These are phyloP conservation scores for Babyrousa celebensis DNA, from an alignment of 2,797 vertebrate species.

Conservation along the genomic window DNA sequence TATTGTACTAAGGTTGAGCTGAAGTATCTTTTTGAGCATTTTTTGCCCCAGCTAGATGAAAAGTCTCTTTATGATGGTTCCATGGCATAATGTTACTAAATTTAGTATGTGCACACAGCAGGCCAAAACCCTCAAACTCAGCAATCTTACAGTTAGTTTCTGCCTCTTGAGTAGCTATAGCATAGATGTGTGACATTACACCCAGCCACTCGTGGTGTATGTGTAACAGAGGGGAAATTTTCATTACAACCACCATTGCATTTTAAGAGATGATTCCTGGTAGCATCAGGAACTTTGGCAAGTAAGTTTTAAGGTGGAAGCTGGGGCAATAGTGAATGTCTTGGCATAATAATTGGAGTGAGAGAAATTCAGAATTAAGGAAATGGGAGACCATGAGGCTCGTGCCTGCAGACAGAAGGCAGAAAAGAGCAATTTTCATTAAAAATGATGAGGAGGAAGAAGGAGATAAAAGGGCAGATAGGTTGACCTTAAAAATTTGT, in stretches of 20 bases:
- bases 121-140: constrained; percentile 55
- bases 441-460: not conserved
- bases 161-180: constrained; percentile 50
- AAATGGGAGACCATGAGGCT: not conserved
- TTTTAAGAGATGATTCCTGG: constrained; percentile 53
- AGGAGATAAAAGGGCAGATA: not conserved
- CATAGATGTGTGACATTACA: not conserved
- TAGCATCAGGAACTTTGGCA: not conserved
- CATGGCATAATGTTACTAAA: constrained; percentile 65
- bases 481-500: not conserved
- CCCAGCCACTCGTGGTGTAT: not conserved
- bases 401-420: not conserved
- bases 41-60: constrained; percentile 16
- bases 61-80: constrained; percentile 65
- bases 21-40: constrained; percentile 47
- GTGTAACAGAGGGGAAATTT: not conserved
- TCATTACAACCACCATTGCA: constrained; percentile 43
- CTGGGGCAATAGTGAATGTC: not conserved
- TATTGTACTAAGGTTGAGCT: not conserved
- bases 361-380: not conserved
- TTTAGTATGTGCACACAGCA: constrained; percentile 61
- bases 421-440: not conserved
- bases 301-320: constrained; percentile 47
- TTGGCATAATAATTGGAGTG: constrained; percentile 7
- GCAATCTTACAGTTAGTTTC: constrained; percentile 5